Base-by-base conservation (phyloP, 2,888 invertebrate genomes). In the Pheosia tremula region DNA sequence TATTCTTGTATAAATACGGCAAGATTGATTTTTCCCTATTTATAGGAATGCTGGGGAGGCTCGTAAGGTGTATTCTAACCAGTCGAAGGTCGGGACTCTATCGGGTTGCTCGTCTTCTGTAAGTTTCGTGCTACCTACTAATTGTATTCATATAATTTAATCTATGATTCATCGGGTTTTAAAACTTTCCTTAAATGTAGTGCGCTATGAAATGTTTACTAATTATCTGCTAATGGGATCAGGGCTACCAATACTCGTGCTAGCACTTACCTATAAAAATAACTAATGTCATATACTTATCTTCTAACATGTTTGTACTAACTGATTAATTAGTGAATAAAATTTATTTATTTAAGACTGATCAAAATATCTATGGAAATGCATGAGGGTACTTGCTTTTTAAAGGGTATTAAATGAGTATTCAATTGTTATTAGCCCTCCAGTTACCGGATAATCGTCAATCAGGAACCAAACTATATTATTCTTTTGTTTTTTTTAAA, bases 81-180 rank as follows among this genome's bases (percentile, higher is more conserved):
- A 92, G 88, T 94, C 95, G 67, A 96, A 96, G 90, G 95, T 95
- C 80, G 95, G 95, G 76, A 94, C 95, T 78, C 94, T 95, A 53
- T 96, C 96, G 61, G 95, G 95, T 80, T 96, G 96, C 86, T 96
- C 96, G 66, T 96, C 96, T 62, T 96, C 96, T 79, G 96, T 96
- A 93, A 93, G 94, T 94, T 74, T 60, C 71, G 66, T 60, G n/a
- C 63, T 61, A 69, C 71, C 63, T 61, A 69, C 71, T 68, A 73
- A 75, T 67, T 56, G 58, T 56, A 71, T 63, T 64, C 60, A 59
- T 65, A 53, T 50, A 24, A 24, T 50, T 55, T 65, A 57, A 47
- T 57, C 39, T 57, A 61, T 81, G 79, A 81, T 72, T 82, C 80
- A 82, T 63, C 62, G 50, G 11, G 58, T 52, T 8, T 56, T 65